Percentiles rank a stretch among this genome's conserved stretches.
These are phyloP conservation scores for Psilanteris sp. DNA, from an alignment of 1,140 invertebrate genomes.

Conservation along the genomic window DNA sequence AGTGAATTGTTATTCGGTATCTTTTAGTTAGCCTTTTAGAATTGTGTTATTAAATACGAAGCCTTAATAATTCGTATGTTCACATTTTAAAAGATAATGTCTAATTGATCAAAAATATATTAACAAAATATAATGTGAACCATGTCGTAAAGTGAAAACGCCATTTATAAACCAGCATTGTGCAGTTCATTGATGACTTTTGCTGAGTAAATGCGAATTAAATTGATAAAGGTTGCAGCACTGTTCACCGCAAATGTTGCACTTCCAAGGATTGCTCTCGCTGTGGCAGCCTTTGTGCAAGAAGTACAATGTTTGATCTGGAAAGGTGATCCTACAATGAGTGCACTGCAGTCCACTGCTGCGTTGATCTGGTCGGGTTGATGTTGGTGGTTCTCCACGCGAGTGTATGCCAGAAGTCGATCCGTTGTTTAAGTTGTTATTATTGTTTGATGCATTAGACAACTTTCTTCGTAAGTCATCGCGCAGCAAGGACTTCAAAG, in stretches of 20 bases:
- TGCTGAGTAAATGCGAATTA: slow-evolving; percentile 96
- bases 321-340: slow-evolving; percentile 96
- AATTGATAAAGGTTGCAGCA: slow-evolving; percentile 97
- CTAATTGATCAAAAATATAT: too few relatives aligned
- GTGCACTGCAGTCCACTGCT: slow-evolving; percentile 85
- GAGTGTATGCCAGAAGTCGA: slow-evolving; percentile 69
- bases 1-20: too few relatives aligned
- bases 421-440: slow-evolving; percentile 74
- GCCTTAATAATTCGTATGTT: too few relatives aligned
- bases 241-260: slow-evolving; percentile 97
- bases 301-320: slow-evolving; percentile 96
- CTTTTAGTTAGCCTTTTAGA: too few relatives aligned
- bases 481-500: slow-evolving; percentile 88
- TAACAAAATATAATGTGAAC: too few relatives aligned
- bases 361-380: slow-evolving; percentile 77
- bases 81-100: too few relatives aligned
- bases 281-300: slow-evolving; percentile 98
- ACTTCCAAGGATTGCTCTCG: slow-evolving; percentile 98
- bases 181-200: slow-evolving; percentile 87
- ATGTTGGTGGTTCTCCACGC: slow-evolving; percentile 77
- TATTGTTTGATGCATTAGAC: slow-evolving; percentile 80
- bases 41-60: too few relatives aligned
- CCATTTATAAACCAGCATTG: slow-evolving; percentile 12
- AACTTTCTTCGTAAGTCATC: slow-evolving; percentile 89
- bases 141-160: not conserved